Conservation (phyloP, 2,113 vertebrate species). For the Cacatua alba region DNA sequence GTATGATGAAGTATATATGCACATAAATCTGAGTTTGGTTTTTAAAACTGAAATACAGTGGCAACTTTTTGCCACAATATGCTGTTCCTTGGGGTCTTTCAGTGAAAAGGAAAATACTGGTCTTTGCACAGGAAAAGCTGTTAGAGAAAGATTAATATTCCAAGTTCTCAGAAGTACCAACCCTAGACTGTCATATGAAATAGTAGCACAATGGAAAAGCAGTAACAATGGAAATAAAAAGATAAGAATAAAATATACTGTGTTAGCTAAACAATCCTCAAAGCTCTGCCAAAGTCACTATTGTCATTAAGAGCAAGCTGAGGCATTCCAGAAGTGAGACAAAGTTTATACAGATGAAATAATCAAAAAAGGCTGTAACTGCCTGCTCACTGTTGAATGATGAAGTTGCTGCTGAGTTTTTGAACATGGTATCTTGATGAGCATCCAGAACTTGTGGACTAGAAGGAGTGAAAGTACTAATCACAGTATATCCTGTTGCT, state of each 20-base stretch:
- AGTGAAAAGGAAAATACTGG: neutral
- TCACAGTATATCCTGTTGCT: neutral
- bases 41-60: neutral
- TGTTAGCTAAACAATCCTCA: neutral
- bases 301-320: neutral
- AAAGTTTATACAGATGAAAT: neutral
- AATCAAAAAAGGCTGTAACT: neutral
- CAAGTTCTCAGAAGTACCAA: neutral
- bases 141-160: neutral
- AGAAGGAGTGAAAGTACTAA: neutral
- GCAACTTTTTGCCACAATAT: neutral
- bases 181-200: neutral
- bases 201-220: neutral
- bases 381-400: neutral
- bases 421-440: neutral
- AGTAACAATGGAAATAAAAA: neutral
- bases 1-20: neutral
- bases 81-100: neutral
- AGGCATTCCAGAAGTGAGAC: neutral
- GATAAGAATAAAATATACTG: neutral
- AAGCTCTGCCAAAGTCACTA: neutral
- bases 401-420: neutral
- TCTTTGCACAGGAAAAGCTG: neutral
- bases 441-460: neutral
- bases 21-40: neutral